Evolutionary conservation across 2,113 vertebrate species (phyloP), one percentile per base, ranked within the genome.

Genomic region (Bufo gargarizans): DNA sequence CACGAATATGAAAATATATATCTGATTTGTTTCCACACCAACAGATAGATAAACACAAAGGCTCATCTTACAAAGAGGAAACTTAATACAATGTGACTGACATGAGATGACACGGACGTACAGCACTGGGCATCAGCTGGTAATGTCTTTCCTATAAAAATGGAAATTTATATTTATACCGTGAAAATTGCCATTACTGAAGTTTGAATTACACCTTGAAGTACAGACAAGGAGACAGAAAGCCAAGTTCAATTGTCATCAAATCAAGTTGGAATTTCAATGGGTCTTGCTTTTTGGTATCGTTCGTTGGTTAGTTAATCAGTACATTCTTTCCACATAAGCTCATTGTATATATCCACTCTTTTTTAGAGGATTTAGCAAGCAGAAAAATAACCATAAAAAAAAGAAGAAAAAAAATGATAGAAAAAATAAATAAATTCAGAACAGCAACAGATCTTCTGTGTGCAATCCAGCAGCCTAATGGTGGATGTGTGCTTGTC

Each of bases 1-100:
- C 74, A 85, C 22, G 74, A 85, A 76, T 82, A 88, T 77, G 22
- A 88, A 77, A 55, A 77, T 77, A 65, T 65, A 88, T 83, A 83
- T 82, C 47, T 88, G 80, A 88, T 88, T 83, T 88, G 16, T 88
- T 88, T 88, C 87, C 80, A 88, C 87, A 77, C 80, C 87, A 88
- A 82, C 55, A 83, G 86, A 88, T 83, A 33, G 33, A 82, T 61
- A 74, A 88, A 83, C 79, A 83, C 67, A 83, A 63, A 61, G 22
- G n/a, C 69, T 83, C 71, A 77, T 88, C 55, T 77, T 83, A 88
- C 63, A 65, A 77, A 84, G 87, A 84, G 43, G 56, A 55, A 74
- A 71, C 72, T 50, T 88, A 82, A 88, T 83, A 72, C 43, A 76
- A 83, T 74, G 69, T 88, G 87, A 88, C 55, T 50, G 87, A 88